phyloP scores from a whole-genome alignment of 2,797 vertebrate genomes.

The Vultur gryphus region DNA sequence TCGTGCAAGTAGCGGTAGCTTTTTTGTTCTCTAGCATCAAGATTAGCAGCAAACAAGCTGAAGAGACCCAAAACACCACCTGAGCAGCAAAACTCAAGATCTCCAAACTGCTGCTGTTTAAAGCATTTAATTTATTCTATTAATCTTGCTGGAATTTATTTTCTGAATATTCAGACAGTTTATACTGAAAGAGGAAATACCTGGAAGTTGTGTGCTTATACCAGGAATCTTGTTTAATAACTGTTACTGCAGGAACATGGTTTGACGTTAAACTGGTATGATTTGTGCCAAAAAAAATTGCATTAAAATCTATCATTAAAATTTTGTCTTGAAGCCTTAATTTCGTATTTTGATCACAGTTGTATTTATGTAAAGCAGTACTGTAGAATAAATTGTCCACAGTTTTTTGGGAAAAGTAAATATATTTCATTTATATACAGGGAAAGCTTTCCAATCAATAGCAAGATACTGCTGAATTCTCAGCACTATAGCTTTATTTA shows the following conservation, averaged over 20 bases:
- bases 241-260: background rate
- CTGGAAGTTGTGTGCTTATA: background rate
- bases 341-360: background rate
- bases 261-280: background rate
- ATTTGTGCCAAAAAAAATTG: background rate
- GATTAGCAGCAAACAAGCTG: background rate
- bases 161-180: background rate
- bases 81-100: background rate
- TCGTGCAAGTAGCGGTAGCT: background rate
- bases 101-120: background rate
- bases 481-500: background rate
- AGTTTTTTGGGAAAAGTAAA: background rate
- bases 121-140: background rate
- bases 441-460: background rate
- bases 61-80: background rate
- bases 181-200: background rate
- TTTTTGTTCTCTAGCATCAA: background rate
- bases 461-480: slow-evolving; percentile 11
- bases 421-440: background rate
- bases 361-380: background rate
- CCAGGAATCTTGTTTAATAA: background rate
- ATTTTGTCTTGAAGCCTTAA: background rate
- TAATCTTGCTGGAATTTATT: background rate
- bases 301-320: slow-evolving; percentile 8
- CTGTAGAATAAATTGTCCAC: background rate